These are phyloP conservation scores for Geotrupes spiniger DNA, from an alignment of 2,888 invertebrate genomes.

Conservation along the genomic window DNA sequence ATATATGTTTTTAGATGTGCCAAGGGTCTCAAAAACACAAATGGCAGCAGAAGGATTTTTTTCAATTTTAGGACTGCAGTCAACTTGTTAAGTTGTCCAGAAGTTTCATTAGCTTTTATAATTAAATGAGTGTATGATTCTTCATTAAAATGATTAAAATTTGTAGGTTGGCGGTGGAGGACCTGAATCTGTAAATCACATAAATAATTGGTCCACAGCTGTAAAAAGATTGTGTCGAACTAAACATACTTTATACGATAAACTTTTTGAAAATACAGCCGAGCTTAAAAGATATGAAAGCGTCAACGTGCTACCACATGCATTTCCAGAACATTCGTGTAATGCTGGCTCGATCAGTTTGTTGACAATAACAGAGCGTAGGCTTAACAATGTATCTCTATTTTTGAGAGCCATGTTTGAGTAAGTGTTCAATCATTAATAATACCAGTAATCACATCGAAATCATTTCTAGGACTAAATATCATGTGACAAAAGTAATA, in stretches of 20 bases:
- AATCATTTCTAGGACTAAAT: constrained; percentile 21
- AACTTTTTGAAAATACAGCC: constrained; percentile 20
- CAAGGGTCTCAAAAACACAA: too few species aligned
- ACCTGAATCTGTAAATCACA: constrained; percentile 22
- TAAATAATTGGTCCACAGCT: constrained; percentile 26
- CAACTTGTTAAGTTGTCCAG: too few species aligned
- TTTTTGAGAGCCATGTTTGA: constrained; percentile 27
- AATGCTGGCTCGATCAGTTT: background rate
- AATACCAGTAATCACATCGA: background rate
- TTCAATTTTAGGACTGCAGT: too few species aligned
- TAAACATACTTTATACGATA: constrained; percentile 22
- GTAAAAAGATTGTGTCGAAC: constrained; percentile 22
- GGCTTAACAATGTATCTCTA: constrained; percentile 21
- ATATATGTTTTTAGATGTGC: too few species aligned
- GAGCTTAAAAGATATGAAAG: constrained; percentile 17
- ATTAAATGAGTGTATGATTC: too few species aligned
- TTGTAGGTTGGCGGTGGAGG: constrained; percentile 26
- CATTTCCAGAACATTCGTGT: constrained; percentile 12
- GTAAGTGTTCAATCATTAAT: constrained; percentile 18
- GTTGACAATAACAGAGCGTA: constrained; percentile 8
- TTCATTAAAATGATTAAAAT: too few species aligned
- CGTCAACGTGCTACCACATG: constrained; percentile 11
- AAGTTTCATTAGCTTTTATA: too few species aligned
- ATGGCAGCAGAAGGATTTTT: too few species aligned
- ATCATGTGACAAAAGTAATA: constrained; percentile 21